A percentile compares a stretch with the other conserved stretches of the same genome.
Conservation (phyloP, 2,797 vertebrate genomes). For the Cirrhinus molitorella region DNA sequence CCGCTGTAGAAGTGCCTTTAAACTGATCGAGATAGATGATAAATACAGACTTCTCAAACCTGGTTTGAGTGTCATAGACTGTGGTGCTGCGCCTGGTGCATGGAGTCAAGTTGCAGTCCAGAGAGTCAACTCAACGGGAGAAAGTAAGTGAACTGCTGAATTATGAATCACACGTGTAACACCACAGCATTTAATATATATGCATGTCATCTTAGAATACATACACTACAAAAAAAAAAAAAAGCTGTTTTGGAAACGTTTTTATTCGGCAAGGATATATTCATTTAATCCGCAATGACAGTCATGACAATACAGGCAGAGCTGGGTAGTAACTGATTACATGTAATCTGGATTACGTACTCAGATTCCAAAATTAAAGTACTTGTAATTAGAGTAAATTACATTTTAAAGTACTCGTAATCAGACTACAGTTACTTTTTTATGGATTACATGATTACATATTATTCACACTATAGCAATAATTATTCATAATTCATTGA, state of each 20-base stretch:
- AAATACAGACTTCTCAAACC: conserved; percentile 82
- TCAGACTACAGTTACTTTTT: too few species aligned
- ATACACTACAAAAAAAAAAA: not conserved
- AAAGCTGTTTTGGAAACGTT: too few species aligned
- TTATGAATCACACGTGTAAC: not conserved
- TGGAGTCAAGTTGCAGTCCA: conserved; percentile 94
- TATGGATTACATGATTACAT: too few species aligned
- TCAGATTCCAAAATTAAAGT: too few species aligned
- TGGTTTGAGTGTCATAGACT: conserved; percentile 89
- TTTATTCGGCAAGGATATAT: not conserved
- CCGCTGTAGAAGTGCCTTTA: conserved; percentile 95
- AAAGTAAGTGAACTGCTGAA: conserved; percentile 74
- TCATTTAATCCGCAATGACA: not conserved
- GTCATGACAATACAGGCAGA: too few species aligned
- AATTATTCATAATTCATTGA: too few species aligned
- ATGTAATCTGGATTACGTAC: too few species aligned
- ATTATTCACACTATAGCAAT: too few species aligned
- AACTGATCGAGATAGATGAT: conserved; percentile 89
- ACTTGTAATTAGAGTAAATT: too few species aligned
- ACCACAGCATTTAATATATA: not conserved
- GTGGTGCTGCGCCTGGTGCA: conserved; percentile 92
- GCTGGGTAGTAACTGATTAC: too few species aligned
- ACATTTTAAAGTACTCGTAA: too few species aligned
- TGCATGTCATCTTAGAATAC: not conserved
- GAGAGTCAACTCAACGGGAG: conserved; percentile 86